These are phyloP conservation scores for Psilopogon haemacephalus DNA, from an alignment of 2,113 vertebrate genomes.

Conservation along the genomic window DNA sequence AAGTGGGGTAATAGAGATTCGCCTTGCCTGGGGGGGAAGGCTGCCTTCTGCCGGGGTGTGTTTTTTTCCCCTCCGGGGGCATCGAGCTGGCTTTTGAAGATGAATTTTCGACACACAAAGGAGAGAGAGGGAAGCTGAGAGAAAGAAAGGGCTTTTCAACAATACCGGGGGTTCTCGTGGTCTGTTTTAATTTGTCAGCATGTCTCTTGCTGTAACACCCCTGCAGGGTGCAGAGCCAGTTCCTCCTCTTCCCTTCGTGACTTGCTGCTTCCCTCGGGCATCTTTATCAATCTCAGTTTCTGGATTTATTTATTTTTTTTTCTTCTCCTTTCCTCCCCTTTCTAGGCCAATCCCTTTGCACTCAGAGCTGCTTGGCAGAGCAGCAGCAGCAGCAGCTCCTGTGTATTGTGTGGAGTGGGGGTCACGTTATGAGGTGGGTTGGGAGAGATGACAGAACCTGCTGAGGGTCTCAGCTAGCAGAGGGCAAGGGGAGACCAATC, in stretches of 20 bases:
- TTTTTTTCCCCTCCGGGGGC: slow-evolving; percentile 22
- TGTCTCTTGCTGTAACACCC: neutral
- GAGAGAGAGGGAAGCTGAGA: slow-evolving; percentile 35
- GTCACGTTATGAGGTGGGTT: neutral
- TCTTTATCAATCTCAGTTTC: neutral
- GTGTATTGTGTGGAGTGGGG: neutral
- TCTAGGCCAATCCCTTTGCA: neutral
- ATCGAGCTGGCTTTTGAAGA: slow-evolving; percentile 36
- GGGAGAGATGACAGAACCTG: neutral
- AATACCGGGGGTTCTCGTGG: neutral
- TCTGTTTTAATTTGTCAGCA: slow-evolving; percentile 16
- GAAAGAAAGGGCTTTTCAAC: slow-evolving; percentile 24
- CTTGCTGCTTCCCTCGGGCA: neutral
- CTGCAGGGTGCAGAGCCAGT: neutral
- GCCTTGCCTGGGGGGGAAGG: slow-evolving; percentile 27
- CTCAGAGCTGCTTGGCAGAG: neutral
- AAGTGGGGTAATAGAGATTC: neutral
- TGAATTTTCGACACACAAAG: slow-evolving; percentile 44
- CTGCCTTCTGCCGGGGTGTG: slow-evolving; percentile 18
- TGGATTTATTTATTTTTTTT: neutral
- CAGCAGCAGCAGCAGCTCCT: neutral
- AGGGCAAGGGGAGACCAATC: neutral
- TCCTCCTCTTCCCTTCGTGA: neutral
- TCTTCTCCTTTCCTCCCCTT: neutral
- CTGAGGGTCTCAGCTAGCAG: neutral